These are phyloP conservation scores for Sebastes goodei DNA, from an alignment of 2,797 vertebrate genomes.

Conservation along the genomic window DNA sequence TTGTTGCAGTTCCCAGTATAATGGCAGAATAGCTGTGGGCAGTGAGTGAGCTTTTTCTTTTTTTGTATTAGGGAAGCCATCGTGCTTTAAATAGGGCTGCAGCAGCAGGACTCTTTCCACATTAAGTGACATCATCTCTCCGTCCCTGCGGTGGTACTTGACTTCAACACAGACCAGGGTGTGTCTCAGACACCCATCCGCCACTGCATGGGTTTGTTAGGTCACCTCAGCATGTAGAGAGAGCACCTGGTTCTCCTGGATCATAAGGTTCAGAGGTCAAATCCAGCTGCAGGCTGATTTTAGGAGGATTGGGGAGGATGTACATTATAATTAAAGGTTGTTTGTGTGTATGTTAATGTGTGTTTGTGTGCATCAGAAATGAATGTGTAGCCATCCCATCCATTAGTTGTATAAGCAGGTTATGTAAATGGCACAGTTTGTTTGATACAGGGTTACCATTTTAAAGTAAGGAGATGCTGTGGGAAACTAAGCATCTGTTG, in stretches of 20 bases:
- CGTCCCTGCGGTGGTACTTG: conserved; percentile 33
- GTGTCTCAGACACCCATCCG: conserved; percentile 33
- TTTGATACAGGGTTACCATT: conserved; percentile 28
- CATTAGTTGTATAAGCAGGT: conserved; percentile 40
- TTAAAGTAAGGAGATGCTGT: conserved; percentile 25
- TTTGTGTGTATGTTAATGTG: not conserved
- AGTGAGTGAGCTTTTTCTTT: conserved; percentile 12
- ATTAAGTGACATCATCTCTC: conserved; percentile 62
- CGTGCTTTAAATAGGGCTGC: conserved; percentile 57
- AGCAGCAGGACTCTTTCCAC: conserved; percentile 45
- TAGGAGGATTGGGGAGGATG: not conserved
- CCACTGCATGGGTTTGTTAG: not conserved
- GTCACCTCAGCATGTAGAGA: conserved; percentile 1
- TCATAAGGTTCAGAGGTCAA: conserved; percentile 34
- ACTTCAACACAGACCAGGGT: conserved; percentile 51
- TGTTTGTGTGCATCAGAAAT: conserved; percentile 1
- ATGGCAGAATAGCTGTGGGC: conserved; percentile 35
- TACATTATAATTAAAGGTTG: not conserved
- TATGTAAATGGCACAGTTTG: conserved; percentile 48
- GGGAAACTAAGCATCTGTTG: conserved; percentile 33
- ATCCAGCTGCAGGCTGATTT: conserved; percentile 15
- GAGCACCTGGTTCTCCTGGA: conserved; percentile 8
- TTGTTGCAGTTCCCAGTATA: conserved; percentile 15
- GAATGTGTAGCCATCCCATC: conserved; percentile 13
- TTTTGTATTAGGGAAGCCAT: conserved; percentile 42